phyloP scores from a whole-genome alignment of 2,888 invertebrate genomes.

The Cecidostiba fungosa region DNA sequence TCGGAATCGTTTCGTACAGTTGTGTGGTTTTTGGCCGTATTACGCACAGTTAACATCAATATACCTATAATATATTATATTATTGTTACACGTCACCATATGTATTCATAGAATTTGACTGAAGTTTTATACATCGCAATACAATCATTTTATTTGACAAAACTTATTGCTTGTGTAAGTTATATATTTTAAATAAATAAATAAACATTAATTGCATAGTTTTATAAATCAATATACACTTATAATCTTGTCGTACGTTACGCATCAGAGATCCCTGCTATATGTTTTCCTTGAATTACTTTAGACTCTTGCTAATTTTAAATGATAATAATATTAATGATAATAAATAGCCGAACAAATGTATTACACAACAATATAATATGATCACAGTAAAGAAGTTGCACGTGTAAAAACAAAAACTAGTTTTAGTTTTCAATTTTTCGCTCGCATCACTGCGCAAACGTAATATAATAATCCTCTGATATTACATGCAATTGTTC shows the following conservation, averaged over 20 bases:
- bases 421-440: conserved; percentile 2
- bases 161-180: conserved; percentile 46
- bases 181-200: conserved; percentile 48
- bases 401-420: background rate
- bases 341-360: background rate
- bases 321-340: background rate
- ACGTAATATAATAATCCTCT: no score
- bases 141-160: conserved; percentile 3
- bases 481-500: no score
- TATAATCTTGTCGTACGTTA: conserved; percentile 4
- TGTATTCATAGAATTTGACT: background rate
- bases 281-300: background rate
- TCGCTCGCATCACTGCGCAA: background rate
- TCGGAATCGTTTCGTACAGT: background rate
- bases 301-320: background rate
- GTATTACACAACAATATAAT: background rate
- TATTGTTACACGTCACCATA: background rate
- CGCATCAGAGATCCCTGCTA: background rate
- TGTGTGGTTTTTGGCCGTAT: background rate
- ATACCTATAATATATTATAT: background rate
- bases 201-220: conserved; percentile 52
- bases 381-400: background rate
- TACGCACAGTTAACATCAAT: background rate
- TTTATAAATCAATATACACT: conserved; percentile 43
- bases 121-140: conserved; percentile 12